A percentile compares a stretch with the other conserved stretches of the same genome.
These are phyloP conservation scores for Nothoprocta pentlandii DNA, from an alignment of 2,113 vertebrate species.

Conservation along the genomic window DNA sequence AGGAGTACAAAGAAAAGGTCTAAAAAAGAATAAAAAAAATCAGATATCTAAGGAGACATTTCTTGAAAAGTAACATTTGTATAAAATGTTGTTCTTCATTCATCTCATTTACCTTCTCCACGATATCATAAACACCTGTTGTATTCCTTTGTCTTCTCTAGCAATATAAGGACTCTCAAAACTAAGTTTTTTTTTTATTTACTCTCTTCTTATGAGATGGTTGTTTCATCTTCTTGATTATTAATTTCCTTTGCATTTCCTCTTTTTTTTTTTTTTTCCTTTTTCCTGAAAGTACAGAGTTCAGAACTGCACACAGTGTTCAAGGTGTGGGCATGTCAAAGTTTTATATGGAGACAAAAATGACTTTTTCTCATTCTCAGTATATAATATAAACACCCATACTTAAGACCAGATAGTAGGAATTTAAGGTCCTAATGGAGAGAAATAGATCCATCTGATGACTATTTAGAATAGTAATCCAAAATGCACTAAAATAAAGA, in stretches of 20 bases:
- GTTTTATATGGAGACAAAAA: neutral
- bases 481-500: neutral
- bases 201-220: neutral
- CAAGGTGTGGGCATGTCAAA: neutral
- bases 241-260: neutral
- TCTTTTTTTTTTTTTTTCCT: neutral
- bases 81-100: neutral
- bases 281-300: neutral
- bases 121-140: neutral
- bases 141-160: neutral
- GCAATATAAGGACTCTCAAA: too few relatives aligned
- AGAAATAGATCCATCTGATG: neutral
- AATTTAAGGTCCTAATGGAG: neutral
- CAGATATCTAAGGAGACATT: neutral
- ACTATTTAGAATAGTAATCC: neutral
- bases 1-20: neutral
- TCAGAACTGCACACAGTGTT: neutral
- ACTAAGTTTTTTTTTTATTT: neutral
- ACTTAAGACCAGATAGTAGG: neutral
- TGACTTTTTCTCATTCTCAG: neutral
- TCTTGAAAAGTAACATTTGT: neutral
- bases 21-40: neutral
- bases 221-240: neutral
- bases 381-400: neutral
- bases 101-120: accelerated